Conservation (phyloP, 1,140 invertebrate species). For the Plodia interpunctella region DNA sequence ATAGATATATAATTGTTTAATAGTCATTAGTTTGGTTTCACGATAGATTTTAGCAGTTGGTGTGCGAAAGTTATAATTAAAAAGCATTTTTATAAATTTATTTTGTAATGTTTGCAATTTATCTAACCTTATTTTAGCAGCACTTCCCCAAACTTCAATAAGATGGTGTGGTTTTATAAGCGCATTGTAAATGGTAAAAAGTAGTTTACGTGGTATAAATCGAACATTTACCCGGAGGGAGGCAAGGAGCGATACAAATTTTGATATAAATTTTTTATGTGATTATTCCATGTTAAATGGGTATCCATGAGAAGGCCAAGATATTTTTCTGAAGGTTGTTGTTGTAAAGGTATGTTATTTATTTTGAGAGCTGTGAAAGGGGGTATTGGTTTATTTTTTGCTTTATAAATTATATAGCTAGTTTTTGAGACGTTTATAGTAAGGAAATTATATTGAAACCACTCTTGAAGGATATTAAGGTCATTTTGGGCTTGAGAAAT, state of each 20-base stretch:
- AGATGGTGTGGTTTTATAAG: neutral
- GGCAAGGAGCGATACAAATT: neutral
- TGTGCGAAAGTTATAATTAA: neutral
- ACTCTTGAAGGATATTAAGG: too few relatives aligned
- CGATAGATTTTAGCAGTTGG: neutral
- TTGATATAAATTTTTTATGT: neutral
- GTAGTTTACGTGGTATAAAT: neutral
- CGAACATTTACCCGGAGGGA: neutral
- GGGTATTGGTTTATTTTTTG: too few relatives aligned
- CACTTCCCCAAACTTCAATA: neutral
- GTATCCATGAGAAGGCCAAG: too few relatives aligned
- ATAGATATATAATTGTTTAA: neutral
- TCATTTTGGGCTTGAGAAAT: too few relatives aligned
- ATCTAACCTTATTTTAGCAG: neutral
- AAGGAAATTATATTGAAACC: too few relatives aligned
- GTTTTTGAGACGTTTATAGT: too few relatives aligned
- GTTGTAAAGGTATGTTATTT: too few relatives aligned
- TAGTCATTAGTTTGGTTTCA: neutral
- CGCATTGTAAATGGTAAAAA: neutral
- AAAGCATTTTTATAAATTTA: neutral
- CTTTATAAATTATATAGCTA: too few relatives aligned
- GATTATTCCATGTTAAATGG: neutral
- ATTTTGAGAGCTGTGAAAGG: too few relatives aligned
- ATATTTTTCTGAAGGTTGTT: too few relatives aligned
- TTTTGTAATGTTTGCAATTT: neutral